Evolutionary conservation across 2,797 vertebrate species (phyloP), one percentile per base, ranked within the genome.

Genomic region (Macroramphosus scolopax): DNA sequence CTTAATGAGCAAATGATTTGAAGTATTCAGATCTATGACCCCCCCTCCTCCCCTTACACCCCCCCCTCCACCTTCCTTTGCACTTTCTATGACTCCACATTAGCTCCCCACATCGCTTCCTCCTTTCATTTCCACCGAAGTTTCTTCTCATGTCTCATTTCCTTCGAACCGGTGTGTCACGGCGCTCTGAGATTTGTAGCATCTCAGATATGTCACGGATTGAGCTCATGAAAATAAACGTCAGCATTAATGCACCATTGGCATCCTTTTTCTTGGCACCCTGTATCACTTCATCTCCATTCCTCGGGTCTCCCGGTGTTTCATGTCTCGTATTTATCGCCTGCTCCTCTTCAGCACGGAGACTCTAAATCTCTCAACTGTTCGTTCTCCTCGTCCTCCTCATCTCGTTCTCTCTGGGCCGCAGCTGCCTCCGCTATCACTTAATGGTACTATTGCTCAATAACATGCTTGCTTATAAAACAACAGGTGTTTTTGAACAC

Each of bases 41-140:
- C 56, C 53, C 70, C n/a, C 62, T 13, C 39, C 61, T 73, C 61
- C 53, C 57, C 48, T 65, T 41, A 67, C 54, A 36, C n/a, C 7
- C 22, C 55, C 44, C 29, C 43, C 26, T 14, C 40, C 35, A 24
- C 57, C 57, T 64, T 54, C 33, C 33, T 47, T 36, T 75, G 67
- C 63, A 72, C 70, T 75, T 55, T 72, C 33, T 14, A 1, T 74
- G n/a, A n/a, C n/a, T n/a, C n/a, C n/a, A n/a, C n/a, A n/a, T n/a
- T n/a, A n/a, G n/a, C n/a, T 29, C 42, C 40, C 32, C 46, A 31
- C 45, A 47, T 66, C 48, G 53, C 68, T 48, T 40, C 29, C 14
- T 13, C 41, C n/a, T 50, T 47, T 49, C n/a, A 49, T 73, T 72
- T 59, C 56, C 63, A 54, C 24, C 16, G 5, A 45, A 59, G 31